Evolutionary conservation across 2,888 invertebrate species (phyloP), one percentile per base, ranked within the genome.

Genomic region (Automeris io): DNA sequence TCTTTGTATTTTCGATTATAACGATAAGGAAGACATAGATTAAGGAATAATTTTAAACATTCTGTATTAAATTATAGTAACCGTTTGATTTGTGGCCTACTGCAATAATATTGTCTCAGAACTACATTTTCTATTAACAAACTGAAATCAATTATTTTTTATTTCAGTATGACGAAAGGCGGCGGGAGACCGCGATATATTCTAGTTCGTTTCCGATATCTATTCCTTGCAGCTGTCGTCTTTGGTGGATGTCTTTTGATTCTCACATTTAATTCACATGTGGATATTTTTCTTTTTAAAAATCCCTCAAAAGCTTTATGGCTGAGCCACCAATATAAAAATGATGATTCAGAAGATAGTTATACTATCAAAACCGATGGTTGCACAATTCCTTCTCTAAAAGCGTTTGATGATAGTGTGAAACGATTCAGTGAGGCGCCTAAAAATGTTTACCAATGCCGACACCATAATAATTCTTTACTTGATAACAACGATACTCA

Each of bases 311-410:
- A 35, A 49, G 53, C 24, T 38, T 57, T 24, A 46, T 67, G 54
- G 61, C 43, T 55, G 46, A 42, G 48, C 5, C 58, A 61, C 18
- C 55, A 47, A 33, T 57, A 62, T 37, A 55, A 62, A 19, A 41
- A 56, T 8, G 38, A 51, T 21, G 47, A 61, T n/a, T 45, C 51
- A 0, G 72, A 70, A 32, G 55, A 65, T 38, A 61, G 60, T 46
- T 90, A 82, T 51, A 76, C 90, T 2, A 89, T 92, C 35, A 86
- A 88, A 57, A 92, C 90, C 5, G 74, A 83, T 41, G 92, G 92
- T 13, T 93, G 93, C 60, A 89, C 89, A 6, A 92, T 93, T 48
- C 91, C 92, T 0, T 87, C 87, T 1, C 70, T 92, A 52, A 82
- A 89, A 47, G 89, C 92, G 0, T 89, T 89, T 48, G 91, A 92